Conservation (phyloP, 2,113 vertebrate species). For the Petromus typicus region DNA sequence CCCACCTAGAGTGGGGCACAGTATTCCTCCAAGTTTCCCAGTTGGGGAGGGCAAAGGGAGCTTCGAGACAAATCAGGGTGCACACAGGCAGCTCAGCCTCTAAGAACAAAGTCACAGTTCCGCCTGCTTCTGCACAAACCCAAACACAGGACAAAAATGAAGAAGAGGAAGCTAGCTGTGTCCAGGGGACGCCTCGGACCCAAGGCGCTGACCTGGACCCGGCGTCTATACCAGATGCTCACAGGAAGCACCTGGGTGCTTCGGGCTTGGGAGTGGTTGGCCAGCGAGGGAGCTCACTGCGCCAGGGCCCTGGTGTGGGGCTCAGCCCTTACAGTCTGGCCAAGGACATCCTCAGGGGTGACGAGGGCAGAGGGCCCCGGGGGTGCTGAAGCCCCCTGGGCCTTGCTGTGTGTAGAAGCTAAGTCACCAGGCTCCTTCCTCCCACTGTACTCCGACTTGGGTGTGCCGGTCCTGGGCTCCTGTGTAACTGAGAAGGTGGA, state of each 20-base stretch:
- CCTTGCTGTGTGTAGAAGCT: neutral
- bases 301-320: neutral
- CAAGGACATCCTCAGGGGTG: too few relatives aligned
- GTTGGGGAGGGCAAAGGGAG: neutral
- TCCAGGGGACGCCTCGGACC: too few relatives aligned
- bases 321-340: neutral
- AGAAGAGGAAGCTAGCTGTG: neutral
- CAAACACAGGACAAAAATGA: neutral
- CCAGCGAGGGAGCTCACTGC: neutral
- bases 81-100: neutral
- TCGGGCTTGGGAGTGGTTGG: neutral
- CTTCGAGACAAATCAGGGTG: neutral
- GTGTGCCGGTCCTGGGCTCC: neutral
- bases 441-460: too few relatives aligned
- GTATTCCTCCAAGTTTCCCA: constrained; percentile 20
- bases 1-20: neutral
- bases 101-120: neutral
- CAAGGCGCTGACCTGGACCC: neutral
- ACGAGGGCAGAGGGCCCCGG: neutral
- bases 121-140: neutral
- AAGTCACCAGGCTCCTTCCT: neutral
- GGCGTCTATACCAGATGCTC: neutral
- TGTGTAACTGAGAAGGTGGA: neutral
- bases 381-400: neutral
- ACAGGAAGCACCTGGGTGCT: neutral